Percentiles rank a stretch among this genome's conserved stretches.
These are phyloP conservation scores for Maniola jurtina DNA, from an alignment of 1,140 invertebrate species.

Conservation along the genomic window DNA sequence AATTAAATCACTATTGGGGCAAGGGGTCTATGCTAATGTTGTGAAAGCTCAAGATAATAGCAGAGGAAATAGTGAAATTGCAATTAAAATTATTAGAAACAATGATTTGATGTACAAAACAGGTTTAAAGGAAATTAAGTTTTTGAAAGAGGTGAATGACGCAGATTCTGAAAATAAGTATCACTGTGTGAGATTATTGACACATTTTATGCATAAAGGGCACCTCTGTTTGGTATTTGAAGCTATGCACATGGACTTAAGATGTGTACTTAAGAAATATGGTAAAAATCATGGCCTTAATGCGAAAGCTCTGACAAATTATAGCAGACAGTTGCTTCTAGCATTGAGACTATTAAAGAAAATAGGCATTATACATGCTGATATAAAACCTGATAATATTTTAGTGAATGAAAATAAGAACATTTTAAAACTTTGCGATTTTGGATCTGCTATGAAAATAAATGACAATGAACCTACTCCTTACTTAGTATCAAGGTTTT, in stretches of 20 bases:
- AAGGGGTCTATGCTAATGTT: conserved; percentile 99
- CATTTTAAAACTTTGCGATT: conserved; percentile 98
- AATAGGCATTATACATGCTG: conserved; percentile 97
- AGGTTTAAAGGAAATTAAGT: conserved; percentile 96
- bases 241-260: conserved; percentile 94
- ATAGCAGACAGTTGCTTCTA: conserved; percentile 96
- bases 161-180: conserved; percentile 98
- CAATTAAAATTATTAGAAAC: conserved; percentile 99
- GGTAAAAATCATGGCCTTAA: conserved; percentile 98
- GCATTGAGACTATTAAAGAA: conserved; percentile 96
- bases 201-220: conserved; percentile 95
- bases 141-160: conserved; percentile 95
- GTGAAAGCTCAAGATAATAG: conserved; percentile 93
- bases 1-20: conserved; percentile 97
- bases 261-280: conserved; percentile 97
- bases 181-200: conserved; percentile 94
- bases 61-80: conserved; percentile 92
- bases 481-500: conserved; percentile 98
- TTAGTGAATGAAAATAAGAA: conserved; percentile 98
- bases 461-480: conserved; percentile 98
- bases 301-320: conserved; percentile 98
- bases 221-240: conserved; percentile 99
- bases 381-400: conserved; percentile 99
- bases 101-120: conserved; percentile 99
- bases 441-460: conserved; percentile 98